Percentiles rank a stretch among this genome's conserved stretches.
Conservation (phyloP, 2,113 vertebrate species). For the Haliaeetus leucogaster region DNA sequence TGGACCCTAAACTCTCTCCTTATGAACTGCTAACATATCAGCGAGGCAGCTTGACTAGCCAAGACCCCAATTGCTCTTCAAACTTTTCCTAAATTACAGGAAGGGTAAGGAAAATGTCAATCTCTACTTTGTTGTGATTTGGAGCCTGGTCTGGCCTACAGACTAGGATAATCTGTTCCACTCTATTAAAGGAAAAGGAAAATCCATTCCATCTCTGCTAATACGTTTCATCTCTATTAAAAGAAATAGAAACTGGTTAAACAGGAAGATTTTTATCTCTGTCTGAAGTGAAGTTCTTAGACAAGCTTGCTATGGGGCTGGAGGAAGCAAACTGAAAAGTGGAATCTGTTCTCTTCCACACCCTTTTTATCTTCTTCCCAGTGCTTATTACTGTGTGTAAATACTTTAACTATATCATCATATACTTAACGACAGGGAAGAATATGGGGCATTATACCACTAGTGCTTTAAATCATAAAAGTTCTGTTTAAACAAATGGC, state of each 20-base stretch:
- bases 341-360: neutral
- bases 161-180: neutral
- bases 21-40: neutral
- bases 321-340: neutral
- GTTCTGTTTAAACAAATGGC: neutral
- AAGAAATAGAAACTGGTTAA: neutral
- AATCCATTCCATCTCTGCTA: neutral
- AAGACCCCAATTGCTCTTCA: constrained; percentile 32
- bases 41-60: neutral
- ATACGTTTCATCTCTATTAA: neutral
- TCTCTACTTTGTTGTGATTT: neutral
- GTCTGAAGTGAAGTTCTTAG: neutral
- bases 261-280: neutral
- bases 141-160: neutral
- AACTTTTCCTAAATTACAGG: neutral
- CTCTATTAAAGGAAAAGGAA: neutral
- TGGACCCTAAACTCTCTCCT: neutral
- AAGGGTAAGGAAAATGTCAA: constrained; percentile 9
- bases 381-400: neutral
- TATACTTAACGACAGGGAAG: neutral
- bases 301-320: neutral
- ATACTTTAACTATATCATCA: neutral
- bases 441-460: neutral
- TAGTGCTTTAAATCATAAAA: neutral
- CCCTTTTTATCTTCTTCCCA: neutral